Evolutionary conservation across 2,113 vertebrate species (phyloP), one percentile per base, ranked within the genome.

Genomic region (Sprattus sprattus): DNA sequence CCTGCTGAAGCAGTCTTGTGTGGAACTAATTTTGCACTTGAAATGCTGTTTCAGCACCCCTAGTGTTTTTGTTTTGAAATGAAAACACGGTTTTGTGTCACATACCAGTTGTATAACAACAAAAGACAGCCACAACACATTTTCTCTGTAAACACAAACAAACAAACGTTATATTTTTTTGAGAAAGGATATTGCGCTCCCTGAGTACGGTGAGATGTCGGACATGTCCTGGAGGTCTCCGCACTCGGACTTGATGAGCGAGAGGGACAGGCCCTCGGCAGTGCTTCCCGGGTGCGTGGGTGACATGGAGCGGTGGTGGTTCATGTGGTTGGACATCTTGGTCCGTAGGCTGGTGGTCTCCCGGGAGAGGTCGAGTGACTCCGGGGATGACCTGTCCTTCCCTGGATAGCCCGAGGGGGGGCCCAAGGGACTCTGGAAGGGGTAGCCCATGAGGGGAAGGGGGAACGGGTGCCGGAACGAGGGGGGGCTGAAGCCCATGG

Each of bases 131-230:
- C 25, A 39, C 13, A 13, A 39, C 28, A 44, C 28, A 67, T 67
- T 67, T 15, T 52, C 50, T 52, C 1, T 32, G 28, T 39, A 75
- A 28, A 49, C 45, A 84, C 45, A 60, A 32, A 45, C 44, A 28
- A 18, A 28, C 16, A 80, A 28, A 86, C 81, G 39, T 39, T 39
- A 39, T 39, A 1, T 39, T 39, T 18, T 83, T 85, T 83, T 44
- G 1, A 85, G 89, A 96, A 99, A 99, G 98, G 98, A 99, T 99
- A 99, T 99, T 92, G 98, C 98, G 96, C 96, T 98, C 95, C 98
- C 96, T 85, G 98, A 99, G 93, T 98, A 99, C 50, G 98, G 97
- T 0, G 98, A 99, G 89, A 99, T 99, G 92, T 99, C 98, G 0
- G 97, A 96, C 96, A 99, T 97, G 93, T 99, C 98, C 92, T 99